Conservation (phyloP, 2,888 invertebrate genomes). For the Adelphocoris suturalis region DNA sequence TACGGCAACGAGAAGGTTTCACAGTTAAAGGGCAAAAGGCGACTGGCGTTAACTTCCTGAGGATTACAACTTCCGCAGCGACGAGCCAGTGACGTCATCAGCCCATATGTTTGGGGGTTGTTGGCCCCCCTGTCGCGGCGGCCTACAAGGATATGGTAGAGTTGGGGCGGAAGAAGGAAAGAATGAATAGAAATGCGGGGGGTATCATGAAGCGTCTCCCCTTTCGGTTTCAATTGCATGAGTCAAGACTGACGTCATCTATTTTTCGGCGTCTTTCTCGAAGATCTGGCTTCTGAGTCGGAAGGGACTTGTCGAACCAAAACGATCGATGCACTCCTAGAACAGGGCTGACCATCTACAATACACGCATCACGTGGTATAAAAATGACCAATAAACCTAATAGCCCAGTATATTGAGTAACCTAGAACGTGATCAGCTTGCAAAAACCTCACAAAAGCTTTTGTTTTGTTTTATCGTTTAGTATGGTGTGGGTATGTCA, state of each 20-base stretch:
- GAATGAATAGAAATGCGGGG: slow-evolving; percentile 15
- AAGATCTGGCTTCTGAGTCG: not conserved
- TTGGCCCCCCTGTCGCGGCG: not conserved
- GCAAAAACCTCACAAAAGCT: no score
- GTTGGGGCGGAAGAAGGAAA: not conserved
- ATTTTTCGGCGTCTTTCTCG: slow-evolving; percentile 1
- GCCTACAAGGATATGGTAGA: not conserved
- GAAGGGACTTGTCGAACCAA: not conserved
- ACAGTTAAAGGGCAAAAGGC: slow-evolving; percentile 60
- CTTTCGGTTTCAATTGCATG: slow-evolving; percentile 44
- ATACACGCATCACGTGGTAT: no score
- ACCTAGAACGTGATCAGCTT: no score
- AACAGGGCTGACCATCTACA: not conserved
- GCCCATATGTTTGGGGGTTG: slow-evolving; percentile 62
- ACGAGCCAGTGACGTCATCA: slow-evolving; percentile 56
- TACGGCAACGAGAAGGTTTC: not conserved
- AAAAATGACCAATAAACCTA: no score
- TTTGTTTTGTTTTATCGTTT: no score
- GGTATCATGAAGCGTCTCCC: not conserved
- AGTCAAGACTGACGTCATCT: slow-evolving; percentile 53
- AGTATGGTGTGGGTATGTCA: no score
- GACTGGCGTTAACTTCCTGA: slow-evolving; percentile 66
- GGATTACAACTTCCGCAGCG: slow-evolving; percentile 47
- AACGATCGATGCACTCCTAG: not conserved
- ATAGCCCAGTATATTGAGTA: no score